Conservation (phyloP, 1,140 invertebrate species). For the Drosophila melanogaster region DNA sequence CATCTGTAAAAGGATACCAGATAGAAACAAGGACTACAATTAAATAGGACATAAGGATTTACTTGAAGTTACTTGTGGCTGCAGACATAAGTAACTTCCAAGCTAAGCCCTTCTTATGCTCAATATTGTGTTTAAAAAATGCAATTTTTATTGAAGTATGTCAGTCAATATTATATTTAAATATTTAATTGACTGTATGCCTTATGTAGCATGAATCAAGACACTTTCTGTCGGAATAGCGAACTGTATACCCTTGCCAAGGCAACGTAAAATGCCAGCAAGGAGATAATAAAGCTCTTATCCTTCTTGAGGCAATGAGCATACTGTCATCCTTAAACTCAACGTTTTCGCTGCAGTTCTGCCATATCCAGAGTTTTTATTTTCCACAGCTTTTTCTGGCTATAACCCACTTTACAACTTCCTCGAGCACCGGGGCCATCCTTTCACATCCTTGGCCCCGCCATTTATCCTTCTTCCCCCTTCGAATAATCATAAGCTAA, state of each 20-base stretch:
- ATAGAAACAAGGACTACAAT: neutral
- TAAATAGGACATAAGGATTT: neutral
- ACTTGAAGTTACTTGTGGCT: neutral
- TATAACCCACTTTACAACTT: slow-evolving; percentile 50
- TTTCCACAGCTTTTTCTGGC: neutral
- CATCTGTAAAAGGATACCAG: neutral
- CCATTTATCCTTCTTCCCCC: neutral
- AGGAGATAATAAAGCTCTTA: slow-evolving; percentile 2
- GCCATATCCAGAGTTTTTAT: neutral
- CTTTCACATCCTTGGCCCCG: neutral
- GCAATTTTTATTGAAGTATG: too few species aligned
- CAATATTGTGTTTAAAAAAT: too few species aligned
- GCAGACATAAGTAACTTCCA: too few species aligned
- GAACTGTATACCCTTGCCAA: neutral
- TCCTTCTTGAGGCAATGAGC: neutral
- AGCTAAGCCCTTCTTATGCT: too few species aligned
- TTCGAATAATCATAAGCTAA: slow-evolving; percentile 39
- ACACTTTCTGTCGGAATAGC: neutral
- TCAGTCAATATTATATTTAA: too few species aligned
- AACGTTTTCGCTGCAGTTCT: neutral
- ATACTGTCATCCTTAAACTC: neutral
- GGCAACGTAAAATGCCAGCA: neutral
- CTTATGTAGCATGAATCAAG: too few species aligned
- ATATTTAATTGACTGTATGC: too few species aligned
- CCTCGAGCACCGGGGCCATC: slow-evolving; percentile 20